Evolutionary conservation across 1,140 invertebrate species (phyloP).

Genomic region (Lordiphosa clarofinis): DNA sequence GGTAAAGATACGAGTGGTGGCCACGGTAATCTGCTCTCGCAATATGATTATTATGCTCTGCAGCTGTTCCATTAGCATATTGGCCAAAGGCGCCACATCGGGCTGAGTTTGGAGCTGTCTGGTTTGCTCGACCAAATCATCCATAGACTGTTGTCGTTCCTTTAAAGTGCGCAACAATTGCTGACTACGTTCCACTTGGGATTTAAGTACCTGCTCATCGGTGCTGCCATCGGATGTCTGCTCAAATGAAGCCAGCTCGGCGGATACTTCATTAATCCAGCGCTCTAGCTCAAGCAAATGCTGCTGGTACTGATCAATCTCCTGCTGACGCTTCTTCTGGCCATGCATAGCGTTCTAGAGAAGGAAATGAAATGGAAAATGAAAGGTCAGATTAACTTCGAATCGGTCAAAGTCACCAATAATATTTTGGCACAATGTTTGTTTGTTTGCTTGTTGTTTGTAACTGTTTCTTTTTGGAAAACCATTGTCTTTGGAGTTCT

Average conservation of each 20-base stretch:
- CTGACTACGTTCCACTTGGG: slow-evolving; percentile 66
- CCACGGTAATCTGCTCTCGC: slow-evolving; percentile 69
- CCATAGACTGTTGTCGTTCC: slow-evolving; percentile 71
- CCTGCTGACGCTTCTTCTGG: slow-evolving; percentile 81
- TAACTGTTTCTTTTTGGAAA: too few species aligned
- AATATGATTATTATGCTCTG: slow-evolving; percentile 67
- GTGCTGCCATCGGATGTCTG: slow-evolving; percentile 55
- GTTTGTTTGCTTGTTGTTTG: too few species aligned
- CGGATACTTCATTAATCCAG: slow-evolving; percentile 81
- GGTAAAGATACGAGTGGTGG: slow-evolving; percentile 69
- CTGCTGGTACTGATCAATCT: slow-evolving; percentile 83
- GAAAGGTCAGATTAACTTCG: neutral
- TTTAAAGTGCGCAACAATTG: slow-evolving; percentile 66
- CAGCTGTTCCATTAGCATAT: slow-evolving; percentile 67
- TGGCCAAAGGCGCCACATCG: slow-evolving; percentile 71
- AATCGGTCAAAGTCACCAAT: too few species aligned
- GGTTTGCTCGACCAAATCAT: slow-evolving; percentile 68
- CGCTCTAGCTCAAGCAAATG: slow-evolving; percentile 84
- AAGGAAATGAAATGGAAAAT: neutral
- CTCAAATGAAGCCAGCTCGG: slow-evolving; percentile 61
- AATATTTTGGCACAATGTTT: too few species aligned
- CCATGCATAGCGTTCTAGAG: slow-evolving; percentile 81
- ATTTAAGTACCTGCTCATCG: slow-evolving; percentile 65
- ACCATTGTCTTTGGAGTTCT: too few species aligned
- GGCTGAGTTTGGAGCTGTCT: slow-evolving; percentile 64